Evolutionary conservation across 2,113 vertebrate species (phyloP), one percentile per base, ranked within the genome.

Genomic region (Pogona vitticeps): DNA sequence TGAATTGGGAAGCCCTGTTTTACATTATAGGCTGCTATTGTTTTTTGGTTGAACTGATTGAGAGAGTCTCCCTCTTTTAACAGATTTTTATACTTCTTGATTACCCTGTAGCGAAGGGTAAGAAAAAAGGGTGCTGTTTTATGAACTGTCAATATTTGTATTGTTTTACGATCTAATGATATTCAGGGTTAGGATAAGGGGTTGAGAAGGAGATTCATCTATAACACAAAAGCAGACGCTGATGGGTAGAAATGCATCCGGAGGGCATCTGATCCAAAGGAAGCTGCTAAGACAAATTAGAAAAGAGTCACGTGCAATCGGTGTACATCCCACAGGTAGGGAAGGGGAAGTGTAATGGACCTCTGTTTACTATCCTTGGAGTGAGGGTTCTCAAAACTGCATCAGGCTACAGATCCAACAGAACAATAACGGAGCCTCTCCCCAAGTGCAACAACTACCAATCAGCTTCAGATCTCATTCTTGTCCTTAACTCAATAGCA

Each of bases 211-310:
- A 2, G 38, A 31, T 42, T 83, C 26, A 13, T 28, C 59, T 46
- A 58, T 13, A 28, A 26, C 40, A 26, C 7, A 10, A 52, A 31
- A 18, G 31, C 18, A 28, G 42, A 65, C 26, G 31, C 61, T 67
- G 7, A 67, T 26, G 10, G 38, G 82, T 20, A 63, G 33, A 76
- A 56, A 68, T 3, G 26, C 42, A 59, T 38, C n/a, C 36, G 33
- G 52, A 70, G 26, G 28, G 33, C 28, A 70, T 18, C 31, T 36
- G 38, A 58, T 38, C 20, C 83, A 77, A 68, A 7, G 38, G 76
- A 76, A 76, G 21, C 28, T 52, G 13, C 61, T 56, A 85, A 70
- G 20, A 77, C 65, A 78, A 85, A 79, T 38, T 86, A 79, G 65
- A 63, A 14, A 65, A 84, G 36, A 17, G 23, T 40, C 36, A 31